A percentile compares a stretch with the other conserved stretches of the same genome.
Conservation (phyloP, 2,113 vertebrate genomes). For the Entomyzon cyanotis region DNA sequence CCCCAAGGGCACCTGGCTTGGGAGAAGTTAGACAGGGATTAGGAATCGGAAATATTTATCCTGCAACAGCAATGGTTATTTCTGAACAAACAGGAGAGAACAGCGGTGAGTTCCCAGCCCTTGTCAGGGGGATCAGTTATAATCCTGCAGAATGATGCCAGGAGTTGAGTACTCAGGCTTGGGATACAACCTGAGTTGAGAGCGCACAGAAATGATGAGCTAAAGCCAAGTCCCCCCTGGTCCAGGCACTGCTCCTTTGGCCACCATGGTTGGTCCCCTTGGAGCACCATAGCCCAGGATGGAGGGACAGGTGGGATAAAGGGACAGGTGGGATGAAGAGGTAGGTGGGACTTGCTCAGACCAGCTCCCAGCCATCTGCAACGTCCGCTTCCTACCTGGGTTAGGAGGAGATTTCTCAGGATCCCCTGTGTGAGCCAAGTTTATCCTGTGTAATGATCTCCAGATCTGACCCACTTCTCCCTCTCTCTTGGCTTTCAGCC, state of each 20-base stretch:
- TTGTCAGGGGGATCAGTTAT: background rate
- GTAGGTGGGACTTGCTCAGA: background rate
- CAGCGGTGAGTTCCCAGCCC: fast-evolving
- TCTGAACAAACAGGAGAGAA: background rate
- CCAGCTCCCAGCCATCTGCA: background rate
- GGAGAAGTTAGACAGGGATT: background rate
- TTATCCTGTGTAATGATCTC: background rate
- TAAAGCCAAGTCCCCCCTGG: background rate
- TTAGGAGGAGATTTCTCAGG: background rate
- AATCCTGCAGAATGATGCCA: background rate
- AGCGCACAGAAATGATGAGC: background rate
- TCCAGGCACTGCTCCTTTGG: background rate
- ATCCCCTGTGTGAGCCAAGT: background rate
- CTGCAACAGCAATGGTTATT: background rate
- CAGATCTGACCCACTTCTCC: background rate
- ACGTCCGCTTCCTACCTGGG: background rate
- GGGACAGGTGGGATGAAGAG: too few relatives aligned
- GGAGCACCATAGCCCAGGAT: too few relatives aligned
- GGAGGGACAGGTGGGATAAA: too few relatives aligned
- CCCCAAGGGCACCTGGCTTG: background rate
- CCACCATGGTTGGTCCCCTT: fast-evolving
- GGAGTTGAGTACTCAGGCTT: background rate
- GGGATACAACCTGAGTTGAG: background rate
- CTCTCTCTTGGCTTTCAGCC: background rate
- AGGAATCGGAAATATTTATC: background rate